phyloP scores from a whole-genome alignment of 2,113 vertebrate species.

The Lathamus discolor region DNA sequence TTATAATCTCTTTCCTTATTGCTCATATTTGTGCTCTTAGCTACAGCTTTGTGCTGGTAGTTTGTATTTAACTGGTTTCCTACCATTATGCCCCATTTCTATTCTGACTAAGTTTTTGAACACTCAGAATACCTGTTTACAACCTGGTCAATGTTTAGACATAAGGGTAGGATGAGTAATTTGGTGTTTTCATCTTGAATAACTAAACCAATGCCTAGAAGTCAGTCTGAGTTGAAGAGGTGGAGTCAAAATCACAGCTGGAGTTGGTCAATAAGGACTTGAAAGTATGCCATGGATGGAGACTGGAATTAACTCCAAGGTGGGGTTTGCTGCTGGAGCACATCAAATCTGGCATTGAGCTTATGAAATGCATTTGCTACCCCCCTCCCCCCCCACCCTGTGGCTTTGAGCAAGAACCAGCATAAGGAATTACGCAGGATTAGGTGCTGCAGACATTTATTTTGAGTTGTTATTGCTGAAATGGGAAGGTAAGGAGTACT shows the following conservation, averaged over 20 bases:
- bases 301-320: background rate
- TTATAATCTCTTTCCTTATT: background rate
- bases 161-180: background rate
- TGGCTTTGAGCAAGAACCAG: background rate
- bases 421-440: background rate
- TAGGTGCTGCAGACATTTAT: background rate
- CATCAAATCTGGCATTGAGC: background rate
- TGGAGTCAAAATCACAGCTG: background rate
- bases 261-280: background rate
- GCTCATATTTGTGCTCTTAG: background rate
- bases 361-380: background rate
- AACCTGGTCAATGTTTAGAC: background rate
- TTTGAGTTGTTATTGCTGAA: background rate
- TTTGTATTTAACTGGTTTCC: background rate
- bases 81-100: background rate
- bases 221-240: background rate
- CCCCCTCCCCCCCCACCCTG: background rate
- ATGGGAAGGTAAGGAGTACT: background rate
- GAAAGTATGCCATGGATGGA: background rate
- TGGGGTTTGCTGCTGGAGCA: background rate
- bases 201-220: background rate
- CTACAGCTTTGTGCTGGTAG: background rate
- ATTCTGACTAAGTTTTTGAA: background rate
- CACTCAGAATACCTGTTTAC: background rate
- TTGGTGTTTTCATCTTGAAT: background rate